Base-by-base conservation (phyloP, 2,797 vertebrate genomes). In the Pangasius macronema region DNA sequence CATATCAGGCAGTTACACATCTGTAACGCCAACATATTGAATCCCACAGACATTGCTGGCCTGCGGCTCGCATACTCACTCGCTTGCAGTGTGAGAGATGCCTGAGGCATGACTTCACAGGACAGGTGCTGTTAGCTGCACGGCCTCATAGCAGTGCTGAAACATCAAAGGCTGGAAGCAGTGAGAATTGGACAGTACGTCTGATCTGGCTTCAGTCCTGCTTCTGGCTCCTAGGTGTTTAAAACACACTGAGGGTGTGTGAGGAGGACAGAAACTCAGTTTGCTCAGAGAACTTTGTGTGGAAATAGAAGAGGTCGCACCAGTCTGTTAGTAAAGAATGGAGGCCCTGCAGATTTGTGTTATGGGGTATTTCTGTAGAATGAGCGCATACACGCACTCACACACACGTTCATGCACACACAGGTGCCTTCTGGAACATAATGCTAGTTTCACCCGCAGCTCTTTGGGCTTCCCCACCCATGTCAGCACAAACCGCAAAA, bases 31-130 rank as follows among this genome's bases (percentile, higher is more conserved):
- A 84, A 72, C 89, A 85, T 63, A 73, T 91, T 89, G 87, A 72
- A 87, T 82, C 81, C 68, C 83, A 72, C 76, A 80, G 83, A 42
- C 80, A 61, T 82, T n/a, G 84, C 73, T 82, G 86, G 72, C 86
- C 77, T 75, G 79, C 39, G 63, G 87, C 83, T 85, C 22, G 63
- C 53, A 61, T 46, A 16, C 77, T 89, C 85, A 51, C 84, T 73
- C 18, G 86, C 82, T 70, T 89, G 63, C 77, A 73, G 86, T 89
- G 79, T 88, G 88, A 89, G 89, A 90, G 90, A 91, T 90, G 90
- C 91, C 91, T 91, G 77, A 82, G 87, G 90, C 89, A 87, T 91
- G 90, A 92, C 89, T 89, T 92, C 92, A 92, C 86, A 88, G 92
- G 87, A 90, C 91, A 91, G 91, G 92, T 92, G 92, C 90, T 90